Percentiles rank a stretch among this genome's conserved stretches.
These are phyloP conservation scores for Nycticebus coucang DNA, from an alignment of 2,113 vertebrate species.

Conservation along the genomic window DNA sequence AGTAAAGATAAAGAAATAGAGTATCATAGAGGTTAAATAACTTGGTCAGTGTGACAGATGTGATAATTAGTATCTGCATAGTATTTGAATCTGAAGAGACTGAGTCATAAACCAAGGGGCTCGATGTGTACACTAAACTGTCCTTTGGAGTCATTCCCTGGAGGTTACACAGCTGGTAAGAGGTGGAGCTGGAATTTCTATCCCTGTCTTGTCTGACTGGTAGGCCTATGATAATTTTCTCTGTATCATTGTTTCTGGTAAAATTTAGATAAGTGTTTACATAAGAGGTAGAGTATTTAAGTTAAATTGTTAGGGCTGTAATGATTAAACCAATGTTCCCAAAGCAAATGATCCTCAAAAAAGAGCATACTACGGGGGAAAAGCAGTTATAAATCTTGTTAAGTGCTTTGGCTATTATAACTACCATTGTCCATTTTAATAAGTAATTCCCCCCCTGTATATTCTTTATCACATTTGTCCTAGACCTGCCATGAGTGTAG, in stretches of 20 bases:
- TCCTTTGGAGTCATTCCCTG: background rate
- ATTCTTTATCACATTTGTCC: slow-evolving; percentile 8
- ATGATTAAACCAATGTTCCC: slow-evolving; percentile 7
- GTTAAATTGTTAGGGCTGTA: background rate
- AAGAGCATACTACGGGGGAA: background rate
- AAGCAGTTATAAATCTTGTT: background rate
- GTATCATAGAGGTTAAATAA: background rate
- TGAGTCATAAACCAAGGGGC: background rate
- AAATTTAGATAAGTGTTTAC: slow-evolving; percentile 39
- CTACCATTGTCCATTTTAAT: slow-evolving; percentile 16
- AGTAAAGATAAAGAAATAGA: slow-evolving; percentile 33
- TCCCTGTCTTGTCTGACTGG: background rate
- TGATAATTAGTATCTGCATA: background rate
- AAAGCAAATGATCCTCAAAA: background rate
- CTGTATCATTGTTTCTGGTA: slow-evolving; percentile 2
- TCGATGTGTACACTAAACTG: background rate
- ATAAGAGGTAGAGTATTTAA: background rate
- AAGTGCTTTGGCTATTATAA: background rate
- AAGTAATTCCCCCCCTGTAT: background rate
- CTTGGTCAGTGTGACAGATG: background rate
- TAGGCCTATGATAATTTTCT: slow-evolving; percentile 34
- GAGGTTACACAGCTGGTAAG: background rate
- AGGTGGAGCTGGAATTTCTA: background rate
- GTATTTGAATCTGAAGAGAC: background rate
- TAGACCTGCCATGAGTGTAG: background rate